Percentiles rank a stretch among this genome's conserved stretches.
phyloP scores from a whole-genome alignment of 2,797 vertebrate genomes.

The Natrix natrix region DNA sequence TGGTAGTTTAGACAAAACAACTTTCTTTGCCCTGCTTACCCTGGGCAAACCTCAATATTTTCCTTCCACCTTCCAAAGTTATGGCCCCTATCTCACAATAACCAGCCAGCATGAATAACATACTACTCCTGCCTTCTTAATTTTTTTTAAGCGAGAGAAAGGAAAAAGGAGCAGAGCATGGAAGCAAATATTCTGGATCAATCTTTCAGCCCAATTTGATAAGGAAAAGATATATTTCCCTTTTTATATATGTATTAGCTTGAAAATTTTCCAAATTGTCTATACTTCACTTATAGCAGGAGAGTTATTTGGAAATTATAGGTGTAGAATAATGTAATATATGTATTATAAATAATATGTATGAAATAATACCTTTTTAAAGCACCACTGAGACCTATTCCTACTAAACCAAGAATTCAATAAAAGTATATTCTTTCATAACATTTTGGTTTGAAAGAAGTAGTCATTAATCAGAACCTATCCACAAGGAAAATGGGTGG shows the following conservation, averaged over 20 bases:
- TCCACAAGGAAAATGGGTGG: no score
- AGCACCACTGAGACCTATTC: no score
- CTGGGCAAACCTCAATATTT: conserved; percentile 1
- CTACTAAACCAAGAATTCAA: no score
- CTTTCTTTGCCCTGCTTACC: neutral
- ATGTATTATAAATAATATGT: no score
- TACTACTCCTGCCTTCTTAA: conserved; percentile 15
- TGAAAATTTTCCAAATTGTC: neutral
- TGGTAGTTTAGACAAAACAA: neutral
- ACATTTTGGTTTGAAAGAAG: no score
- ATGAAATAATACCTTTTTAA: no score
- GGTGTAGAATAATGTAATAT: no score
- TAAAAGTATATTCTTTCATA: no score
- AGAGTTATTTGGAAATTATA: neutral
- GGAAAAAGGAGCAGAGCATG: neutral
- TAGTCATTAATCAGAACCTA: no score
- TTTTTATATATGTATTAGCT: neutral
- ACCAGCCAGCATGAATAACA: conserved; percentile 1
- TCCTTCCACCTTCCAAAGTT: neutral
- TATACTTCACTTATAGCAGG: neutral
- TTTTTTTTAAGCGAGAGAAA: neutral
- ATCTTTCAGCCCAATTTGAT: neutral
- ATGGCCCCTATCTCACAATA: neutral
- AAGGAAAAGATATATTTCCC: neutral
- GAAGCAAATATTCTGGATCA: neutral